Conservation (phyloP, 1,140 invertebrate species). For the Ridgeia piscesae region DNA sequence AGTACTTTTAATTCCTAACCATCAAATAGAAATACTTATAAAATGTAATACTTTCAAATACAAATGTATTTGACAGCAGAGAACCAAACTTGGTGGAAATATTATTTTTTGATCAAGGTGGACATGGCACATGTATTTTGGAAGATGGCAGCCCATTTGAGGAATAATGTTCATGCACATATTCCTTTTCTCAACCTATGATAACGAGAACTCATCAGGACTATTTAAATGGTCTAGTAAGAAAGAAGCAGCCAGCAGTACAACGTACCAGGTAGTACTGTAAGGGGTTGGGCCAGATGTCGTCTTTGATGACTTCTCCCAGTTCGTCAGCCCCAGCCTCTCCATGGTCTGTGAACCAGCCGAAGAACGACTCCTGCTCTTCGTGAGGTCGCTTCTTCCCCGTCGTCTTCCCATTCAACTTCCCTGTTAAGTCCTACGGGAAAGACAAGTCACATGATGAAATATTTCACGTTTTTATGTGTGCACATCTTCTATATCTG, state of each 20-base stretch:
- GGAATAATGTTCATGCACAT: too few relatives aligned
- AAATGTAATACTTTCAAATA: too few relatives aligned
- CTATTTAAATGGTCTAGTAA: not conserved
- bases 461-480: conserved; percentile 6
- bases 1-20: too few relatives aligned
- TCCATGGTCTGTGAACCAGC: conserved; percentile 57
- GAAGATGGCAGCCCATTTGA: too few relatives aligned
- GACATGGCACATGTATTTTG: not conserved
- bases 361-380: conserved; percentile 50
- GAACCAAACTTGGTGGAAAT: not conserved
- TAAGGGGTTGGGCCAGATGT: conserved; percentile 88
- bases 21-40: too few relatives aligned
- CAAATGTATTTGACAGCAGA: too few relatives aligned
- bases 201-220: too few relatives aligned
- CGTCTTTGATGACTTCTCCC: conserved; percentile 73
- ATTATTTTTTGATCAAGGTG: not conserved
- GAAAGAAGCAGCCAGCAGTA: not conserved
- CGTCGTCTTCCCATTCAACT: not conserved
- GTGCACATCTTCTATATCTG: too few relatives aligned
- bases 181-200: not conserved
- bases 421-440: conserved; percentile 14
- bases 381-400: conserved; percentile 17
- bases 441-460: not conserved
- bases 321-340: conserved; percentile 58
- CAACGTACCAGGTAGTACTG: conserved; percentile 73